phyloP scores from a whole-genome alignment of 2,113 vertebrate genomes.

The Alouatta palliata region DNA sequence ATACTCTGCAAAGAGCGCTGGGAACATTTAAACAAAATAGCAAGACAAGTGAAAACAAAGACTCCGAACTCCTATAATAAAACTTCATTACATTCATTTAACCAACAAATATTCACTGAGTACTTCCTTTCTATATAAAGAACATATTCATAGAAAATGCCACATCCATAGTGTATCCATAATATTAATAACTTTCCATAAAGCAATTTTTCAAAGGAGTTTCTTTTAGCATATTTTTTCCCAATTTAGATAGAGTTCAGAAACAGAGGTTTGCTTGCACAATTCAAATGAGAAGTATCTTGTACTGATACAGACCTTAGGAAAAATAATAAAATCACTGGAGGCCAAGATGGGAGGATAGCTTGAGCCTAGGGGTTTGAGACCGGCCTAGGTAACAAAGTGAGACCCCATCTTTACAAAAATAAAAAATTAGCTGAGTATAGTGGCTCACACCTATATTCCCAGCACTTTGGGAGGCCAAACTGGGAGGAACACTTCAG shows the following conservation, averaged over 20 bases:
- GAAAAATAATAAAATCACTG: constrained; percentile 45
- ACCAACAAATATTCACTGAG: constrained; percentile 29
- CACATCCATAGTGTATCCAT: background rate
- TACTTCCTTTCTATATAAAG: constrained; percentile 20
- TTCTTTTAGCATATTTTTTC: constrained; percentile 44
- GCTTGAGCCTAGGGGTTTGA: too few relatives aligned
- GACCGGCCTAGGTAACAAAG: too few relatives aligned
- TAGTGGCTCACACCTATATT: too few relatives aligned
- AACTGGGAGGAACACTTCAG: too few relatives aligned
- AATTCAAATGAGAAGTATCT: constrained; percentile 38
- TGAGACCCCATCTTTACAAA: too few relatives aligned
- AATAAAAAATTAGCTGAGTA: too few relatives aligned
- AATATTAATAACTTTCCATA: constrained; percentile 47
- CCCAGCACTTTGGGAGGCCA: too few relatives aligned
- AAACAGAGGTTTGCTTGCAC: constrained; percentile 32
- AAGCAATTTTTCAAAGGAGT: constrained; percentile 38
- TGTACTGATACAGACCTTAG: background rate
- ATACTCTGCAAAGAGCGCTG: background rate
- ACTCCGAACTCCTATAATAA: constrained; percentile 31
- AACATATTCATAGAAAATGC: constrained; percentile 40
- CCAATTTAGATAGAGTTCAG: constrained; percentile 49
- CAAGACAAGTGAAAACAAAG: constrained; percentile 26
- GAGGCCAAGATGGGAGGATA: too few relatives aligned
- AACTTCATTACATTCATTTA: background rate
- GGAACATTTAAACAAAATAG: background rate